These are phyloP conservation scores for Agrilus cyanescens DNA, from an alignment of 2,888 invertebrate species.

Conservation along the genomic window DNA sequence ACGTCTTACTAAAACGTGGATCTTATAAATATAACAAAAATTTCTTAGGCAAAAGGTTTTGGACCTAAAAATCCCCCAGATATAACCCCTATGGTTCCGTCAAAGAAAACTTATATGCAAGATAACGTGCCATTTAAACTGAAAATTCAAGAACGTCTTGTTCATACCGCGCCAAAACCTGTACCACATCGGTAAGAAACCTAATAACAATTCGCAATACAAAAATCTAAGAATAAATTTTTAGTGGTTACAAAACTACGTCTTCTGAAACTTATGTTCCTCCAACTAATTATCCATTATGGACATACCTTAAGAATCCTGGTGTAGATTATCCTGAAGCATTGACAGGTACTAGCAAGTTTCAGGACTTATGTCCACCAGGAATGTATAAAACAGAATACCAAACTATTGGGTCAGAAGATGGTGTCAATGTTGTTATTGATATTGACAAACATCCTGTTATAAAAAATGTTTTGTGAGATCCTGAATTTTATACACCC, in stretches of 20 bases:
- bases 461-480: too few species aligned
- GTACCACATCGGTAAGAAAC: constrained; percentile 26
- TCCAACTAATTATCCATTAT: constrained; percentile 17
- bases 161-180: constrained; percentile 19
- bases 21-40: neutral
- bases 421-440: constrained; percentile 30
- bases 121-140: constrained; percentile 18
- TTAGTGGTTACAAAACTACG: constrained; percentile 29
- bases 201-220: constrained; percentile 1
- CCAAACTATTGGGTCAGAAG: constrained; percentile 33
- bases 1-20: neutral
- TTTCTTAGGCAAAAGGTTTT: constrained; percentile 20
- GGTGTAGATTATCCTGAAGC: constrained; percentile 24
- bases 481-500: too few species aligned
- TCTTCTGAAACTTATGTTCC: constrained; percentile 23
- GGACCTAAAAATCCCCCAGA: constrained; percentile 17
- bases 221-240: constrained; percentile 13
- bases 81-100: constrained; percentile 14
- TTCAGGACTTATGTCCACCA: constrained; percentile 30
- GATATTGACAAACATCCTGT: constrained; percentile 8
- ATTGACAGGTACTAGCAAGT: constrained; percentile 23
- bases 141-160: constrained; percentile 15
- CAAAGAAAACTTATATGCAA: constrained; percentile 15
- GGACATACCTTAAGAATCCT: constrained; percentile 21
- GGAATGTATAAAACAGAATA: constrained; percentile 37